These are phyloP conservation scores for Unio delphinus DNA, from an alignment of 2,888 invertebrate genomes.

Conservation along the genomic window DNA sequence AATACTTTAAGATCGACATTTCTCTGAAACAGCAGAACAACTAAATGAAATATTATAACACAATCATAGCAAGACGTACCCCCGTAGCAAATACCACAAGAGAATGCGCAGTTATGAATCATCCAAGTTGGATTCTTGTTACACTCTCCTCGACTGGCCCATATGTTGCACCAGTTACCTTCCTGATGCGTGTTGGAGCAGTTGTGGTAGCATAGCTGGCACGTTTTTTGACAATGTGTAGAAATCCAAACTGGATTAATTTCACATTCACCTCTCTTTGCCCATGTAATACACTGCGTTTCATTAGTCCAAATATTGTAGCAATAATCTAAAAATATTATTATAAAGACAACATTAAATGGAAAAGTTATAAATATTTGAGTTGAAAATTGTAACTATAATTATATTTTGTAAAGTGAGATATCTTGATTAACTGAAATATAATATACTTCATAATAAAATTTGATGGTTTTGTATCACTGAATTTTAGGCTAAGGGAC, in stretches of 20 bases:
- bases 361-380: too few relatives aligned
- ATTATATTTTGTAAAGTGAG: too few relatives aligned
- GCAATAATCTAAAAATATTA: conserved; percentile 33
- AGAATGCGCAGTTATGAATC: conserved; percentile 49
- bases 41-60: too few relatives aligned
- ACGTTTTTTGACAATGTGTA: conserved; percentile 43
- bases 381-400: too few relatives aligned
- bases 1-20: too few relatives aligned
- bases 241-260: conserved; percentile 53
- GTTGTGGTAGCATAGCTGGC: conserved; percentile 35
- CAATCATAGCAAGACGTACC: conserved; percentile 20
- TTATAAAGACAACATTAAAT: too few relatives aligned
- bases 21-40: too few relatives aligned
- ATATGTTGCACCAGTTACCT: conserved; percentile 4
- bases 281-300: conserved; percentile 42
- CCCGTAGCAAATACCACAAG: conserved; percentile 48
- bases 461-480: too few relatives aligned
- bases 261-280: conserved; percentile 42
- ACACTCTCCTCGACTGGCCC: conserved; percentile 50
- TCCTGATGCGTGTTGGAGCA: conserved; percentile 28
- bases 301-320: conserved; percentile 36
- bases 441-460: too few relatives aligned
- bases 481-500: too few relatives aligned
- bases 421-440: too few relatives aligned
- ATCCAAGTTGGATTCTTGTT: conserved; percentile 46